Conservation (phyloP, 2,888 invertebrate species). For the Aproaerema taeniolella region DNA sequence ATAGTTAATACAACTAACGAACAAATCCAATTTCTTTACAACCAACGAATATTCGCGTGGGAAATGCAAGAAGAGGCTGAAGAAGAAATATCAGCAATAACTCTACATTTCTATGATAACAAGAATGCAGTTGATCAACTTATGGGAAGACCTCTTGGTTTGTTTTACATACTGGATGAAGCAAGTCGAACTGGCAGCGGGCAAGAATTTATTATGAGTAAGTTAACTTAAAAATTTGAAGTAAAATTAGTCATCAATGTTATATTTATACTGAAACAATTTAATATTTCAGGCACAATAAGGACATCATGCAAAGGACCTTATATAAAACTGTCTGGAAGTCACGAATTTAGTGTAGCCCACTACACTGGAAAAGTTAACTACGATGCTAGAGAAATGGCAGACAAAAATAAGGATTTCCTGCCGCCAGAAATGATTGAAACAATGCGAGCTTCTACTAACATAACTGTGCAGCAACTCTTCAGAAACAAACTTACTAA, state of each 20-base stretch:
- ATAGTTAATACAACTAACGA: constrained; percentile 94
- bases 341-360: constrained; percentile 87
- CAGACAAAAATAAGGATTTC: constrained; percentile 94
- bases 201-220: constrained; percentile 85
- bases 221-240: constrained; percentile 23
- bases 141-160: constrained; percentile 88
- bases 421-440: constrained; percentile 93
- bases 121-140: constrained; percentile 92
- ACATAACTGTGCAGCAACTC: constrained; percentile 83
- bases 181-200: constrained; percentile 86
- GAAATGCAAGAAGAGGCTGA: constrained; percentile 90
- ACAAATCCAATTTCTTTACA: constrained; percentile 95
- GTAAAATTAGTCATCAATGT: not conserved
- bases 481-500: constrained; percentile 91
- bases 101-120: constrained; percentile 91
- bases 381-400: constrained; percentile 90
- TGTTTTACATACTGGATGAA: constrained; percentile 92
- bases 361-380: constrained; percentile 94
- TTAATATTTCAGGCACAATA: constrained; percentile 70
- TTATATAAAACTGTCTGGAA: constrained; percentile 74
- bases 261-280: not conserved
- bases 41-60: constrained; percentile 94
- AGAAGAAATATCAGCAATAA: constrained; percentile 85
- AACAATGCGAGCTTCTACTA: constrained; percentile 86
- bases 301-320: constrained; percentile 69